A percentile compares a stretch with the other conserved stretches of the same genome.
These are phyloP conservation scores for Drosophila eohydei DNA, from an alignment of 2,888 invertebrate species.

Conservation along the genomic window DNA sequence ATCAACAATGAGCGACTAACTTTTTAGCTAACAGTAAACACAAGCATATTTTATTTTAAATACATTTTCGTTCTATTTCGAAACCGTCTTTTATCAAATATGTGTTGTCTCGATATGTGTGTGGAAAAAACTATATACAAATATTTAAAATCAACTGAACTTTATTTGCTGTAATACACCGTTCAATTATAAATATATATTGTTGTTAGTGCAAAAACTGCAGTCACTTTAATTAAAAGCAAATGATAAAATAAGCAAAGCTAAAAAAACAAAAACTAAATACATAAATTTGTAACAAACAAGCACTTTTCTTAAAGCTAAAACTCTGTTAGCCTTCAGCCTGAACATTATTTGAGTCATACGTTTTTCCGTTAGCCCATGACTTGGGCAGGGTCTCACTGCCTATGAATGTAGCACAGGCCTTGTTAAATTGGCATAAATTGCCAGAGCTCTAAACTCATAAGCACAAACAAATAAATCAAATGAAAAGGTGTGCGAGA, in stretches of 20 bases:
- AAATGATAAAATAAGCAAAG: conserved; percentile 21
- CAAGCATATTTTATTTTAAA: conserved; percentile 34
- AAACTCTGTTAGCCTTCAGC: not conserved
- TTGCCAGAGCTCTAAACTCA: conserved; percentile 43
- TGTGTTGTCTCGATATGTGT: conserved; percentile 69
- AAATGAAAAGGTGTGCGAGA: conserved; percentile 16
- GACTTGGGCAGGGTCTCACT: conserved; percentile 31
- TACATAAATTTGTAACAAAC: conserved; percentile 5
- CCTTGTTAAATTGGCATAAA: conserved; percentile 74
- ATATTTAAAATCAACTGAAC: conserved; percentile 37
- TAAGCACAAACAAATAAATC: conserved; percentile 74
- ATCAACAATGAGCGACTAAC: conserved; percentile 51
- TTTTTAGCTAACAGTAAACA: conserved; percentile 51
- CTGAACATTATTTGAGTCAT: conserved; percentile 62
- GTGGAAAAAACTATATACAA: conserved; percentile 58
- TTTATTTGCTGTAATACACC: conserved; percentile 57
- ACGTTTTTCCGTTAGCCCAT: conserved; percentile 41
- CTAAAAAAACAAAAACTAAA: conserved; percentile 17
- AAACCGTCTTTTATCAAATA: conserved; percentile 61
- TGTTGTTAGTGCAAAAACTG: conserved; percentile 40
- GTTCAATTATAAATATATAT: conserved; percentile 36
- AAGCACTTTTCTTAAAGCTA: not conserved
- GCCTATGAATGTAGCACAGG: conserved; percentile 24
- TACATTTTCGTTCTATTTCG: conserved; percentile 37
- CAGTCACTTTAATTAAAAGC: conserved; percentile 45